Evolutionary conservation across 2,888 invertebrate species (phyloP), one percentile per base, ranked within the genome.

Genomic region (Leptinotarsa haldemani): DNA sequence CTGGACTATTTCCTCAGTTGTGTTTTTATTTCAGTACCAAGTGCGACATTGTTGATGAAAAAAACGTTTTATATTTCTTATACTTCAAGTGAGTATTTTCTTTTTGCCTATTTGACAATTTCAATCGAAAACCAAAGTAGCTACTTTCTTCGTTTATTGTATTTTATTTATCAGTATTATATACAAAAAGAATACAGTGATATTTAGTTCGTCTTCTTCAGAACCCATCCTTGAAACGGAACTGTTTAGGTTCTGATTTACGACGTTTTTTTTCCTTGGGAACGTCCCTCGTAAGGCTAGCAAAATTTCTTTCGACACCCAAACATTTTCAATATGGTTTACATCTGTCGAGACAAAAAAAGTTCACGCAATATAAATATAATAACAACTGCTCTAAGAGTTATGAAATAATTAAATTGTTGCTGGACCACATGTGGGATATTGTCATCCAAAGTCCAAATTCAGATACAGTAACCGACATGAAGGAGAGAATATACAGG

Each of bases 331-430:
- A 72, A 72, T 69, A 53, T 72, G 72, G 53, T 65, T 65, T 69
- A 69, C 72, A 72, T 72, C 72, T 72, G 72, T 65, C 69, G 25
- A 15, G 25, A 65, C 72, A 72, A 68, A 72, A 72, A 66, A 30
- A 65, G 46, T 72, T 47, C 53, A 69, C 22, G 64, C 68, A 69
- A 69, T 64, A 67, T 72, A 72, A 69, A 69, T 72, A 65, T 64
- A 65, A 72, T 72, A 68, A 68, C 72, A 72, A 72, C 72, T 72
- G 72, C 72, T 69, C 46, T 65, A 56, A 18, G 68, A 52, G 64
- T 69, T 65, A 56, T 56, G 64, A 69, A 72, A 72, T 72, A 53
- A 65, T 56, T 50, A 64, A 72, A 68, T 69, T 72, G 30, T 69
- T 65, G 69, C 56, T 68, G 65, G 53, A 56, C 18, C 72, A 72